These are phyloP conservation scores for Apogon hyalosoma DNA, from an alignment of 2,797 vertebrate genomes.

Conservation along the genomic window DNA sequence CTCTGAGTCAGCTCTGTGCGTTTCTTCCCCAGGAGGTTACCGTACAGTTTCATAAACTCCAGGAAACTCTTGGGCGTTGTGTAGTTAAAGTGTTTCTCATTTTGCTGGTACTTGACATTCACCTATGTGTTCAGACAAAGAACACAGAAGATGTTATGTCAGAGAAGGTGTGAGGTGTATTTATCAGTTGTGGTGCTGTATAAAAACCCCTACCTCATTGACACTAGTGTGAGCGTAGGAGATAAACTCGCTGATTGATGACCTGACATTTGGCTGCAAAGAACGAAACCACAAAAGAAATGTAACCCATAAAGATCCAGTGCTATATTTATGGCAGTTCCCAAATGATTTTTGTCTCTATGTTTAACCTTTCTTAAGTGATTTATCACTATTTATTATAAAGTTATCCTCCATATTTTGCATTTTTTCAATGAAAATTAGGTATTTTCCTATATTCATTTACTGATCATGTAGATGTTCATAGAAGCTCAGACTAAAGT, in stretches of 20 bases:
- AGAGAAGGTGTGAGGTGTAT: conserved; percentile 1
- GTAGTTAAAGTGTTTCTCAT: conserved; percentile 88
- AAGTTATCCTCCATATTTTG: too few relatives aligned
- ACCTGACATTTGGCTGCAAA: conserved; percentile 77
- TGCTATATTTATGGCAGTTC: too few relatives aligned
- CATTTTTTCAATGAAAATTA: too few relatives aligned
- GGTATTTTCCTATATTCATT: too few relatives aligned
- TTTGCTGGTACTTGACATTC: conserved; percentile 88
- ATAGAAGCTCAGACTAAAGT: too few relatives aligned
- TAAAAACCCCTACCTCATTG: conserved; percentile 77
- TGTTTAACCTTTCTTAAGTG: too few relatives aligned
- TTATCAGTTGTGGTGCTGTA: neutral
- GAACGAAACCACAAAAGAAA: conserved; percentile 27
- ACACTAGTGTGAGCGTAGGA: conserved; percentile 83
- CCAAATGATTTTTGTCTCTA: too few relatives aligned
- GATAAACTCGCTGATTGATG: conserved; percentile 84
- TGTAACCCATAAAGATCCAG: neutral
- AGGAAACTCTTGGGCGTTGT: conserved; percentile 90
- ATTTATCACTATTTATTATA: too few relatives aligned
- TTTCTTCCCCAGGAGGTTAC: conserved; percentile 81
- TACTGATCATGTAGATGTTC: too few relatives aligned
- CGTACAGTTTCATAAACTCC: conserved; percentile 86
- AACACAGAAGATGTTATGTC: neutral
- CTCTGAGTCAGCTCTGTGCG: conserved; percentile 82
- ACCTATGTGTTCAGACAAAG: conserved; percentile 60